Evolutionary conservation across 2,888 invertebrate genomes (phyloP).

Genomic region (Drosophila seclusa): DNA sequence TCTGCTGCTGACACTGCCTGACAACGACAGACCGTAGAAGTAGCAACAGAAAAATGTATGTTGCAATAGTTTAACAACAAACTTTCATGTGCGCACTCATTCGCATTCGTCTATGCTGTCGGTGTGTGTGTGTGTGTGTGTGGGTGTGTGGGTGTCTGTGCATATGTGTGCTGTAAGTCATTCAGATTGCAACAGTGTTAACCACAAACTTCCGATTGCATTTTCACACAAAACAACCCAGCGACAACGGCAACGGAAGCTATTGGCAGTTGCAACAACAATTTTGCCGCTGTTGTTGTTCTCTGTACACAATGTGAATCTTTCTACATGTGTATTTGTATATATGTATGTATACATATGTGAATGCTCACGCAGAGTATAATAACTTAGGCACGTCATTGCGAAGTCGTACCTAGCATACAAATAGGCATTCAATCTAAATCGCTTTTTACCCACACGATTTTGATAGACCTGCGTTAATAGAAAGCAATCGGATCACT

Average conservation of each 20-base stretch:
- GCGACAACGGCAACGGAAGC: slow-evolving; percentile 30
- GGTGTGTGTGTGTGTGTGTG: not conserved
- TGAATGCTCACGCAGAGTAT: not conserved
- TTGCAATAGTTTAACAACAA: slow-evolving; percentile 64
- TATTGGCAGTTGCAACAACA: slow-evolving; percentile 19
- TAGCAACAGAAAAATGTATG: slow-evolving; percentile 48
- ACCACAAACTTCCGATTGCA: slow-evolving; percentile 66
- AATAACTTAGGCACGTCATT: slow-evolving; percentile 16
- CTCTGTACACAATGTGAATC: slow-evolving; percentile 1
- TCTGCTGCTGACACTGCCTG: slow-evolving; percentile 60
- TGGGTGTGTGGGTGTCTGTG: slow-evolving; percentile 5
- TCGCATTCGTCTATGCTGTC: not conserved
- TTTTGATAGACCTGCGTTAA: not conserved
- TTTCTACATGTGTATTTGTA: not conserved
- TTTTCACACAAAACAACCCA: slow-evolving; percentile 52
- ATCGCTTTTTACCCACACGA: not conserved
- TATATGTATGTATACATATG: not conserved
- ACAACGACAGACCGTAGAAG: slow-evolving; percentile 27
- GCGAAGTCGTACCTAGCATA: not conserved
- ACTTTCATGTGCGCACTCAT: slow-evolving; percentile 36
- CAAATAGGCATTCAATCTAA: not conserved
- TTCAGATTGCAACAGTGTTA: slow-evolving; percentile 67
- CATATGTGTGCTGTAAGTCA: slow-evolving; percentile 55
- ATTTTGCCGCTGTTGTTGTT: slow-evolving; percentile 9
- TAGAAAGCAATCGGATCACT: not conserved